phyloP scores from a whole-genome alignment of 2,113 vertebrate species.

The Mustela lutreola region DNA sequence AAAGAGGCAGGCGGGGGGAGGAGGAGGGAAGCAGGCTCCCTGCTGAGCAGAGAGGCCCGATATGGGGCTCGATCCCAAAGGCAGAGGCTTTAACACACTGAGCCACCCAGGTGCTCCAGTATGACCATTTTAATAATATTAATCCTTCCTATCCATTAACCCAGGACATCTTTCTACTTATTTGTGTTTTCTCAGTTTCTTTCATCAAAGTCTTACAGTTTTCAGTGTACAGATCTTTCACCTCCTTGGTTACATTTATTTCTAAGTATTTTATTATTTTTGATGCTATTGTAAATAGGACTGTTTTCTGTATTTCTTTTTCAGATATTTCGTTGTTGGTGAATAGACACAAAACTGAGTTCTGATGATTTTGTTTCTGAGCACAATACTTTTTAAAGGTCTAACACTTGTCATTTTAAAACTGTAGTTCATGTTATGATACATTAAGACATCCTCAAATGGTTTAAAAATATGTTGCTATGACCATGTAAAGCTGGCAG shows the following conservation, averaged over 20 bases:
- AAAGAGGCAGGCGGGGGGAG: too few relatives aligned
- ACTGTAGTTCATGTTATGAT: background rate
- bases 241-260: background rate
- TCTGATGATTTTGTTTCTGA: background rate
- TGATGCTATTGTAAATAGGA: background rate
- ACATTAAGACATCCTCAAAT: background rate
- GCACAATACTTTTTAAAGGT: background rate
- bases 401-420: background rate
- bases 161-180: background rate
- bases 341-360: background rate
- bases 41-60: too few relatives aligned
- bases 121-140: background rate
- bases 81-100: too few relatives aligned
- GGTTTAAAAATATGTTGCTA: constrained; percentile 17
- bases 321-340: background rate
- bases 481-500: background rate
- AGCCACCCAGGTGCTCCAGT: background rate
- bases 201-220: background rate
- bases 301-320: background rate
- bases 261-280: background rate
- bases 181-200: background rate
- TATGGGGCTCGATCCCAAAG: too few relatives aligned
- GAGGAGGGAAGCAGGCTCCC: too few relatives aligned
- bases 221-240: background rate
- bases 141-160: background rate